Conservation (phyloP, 30 jellyfish, hydroid and myxozoan species). For the Cassiopea andromeda region DNA sequence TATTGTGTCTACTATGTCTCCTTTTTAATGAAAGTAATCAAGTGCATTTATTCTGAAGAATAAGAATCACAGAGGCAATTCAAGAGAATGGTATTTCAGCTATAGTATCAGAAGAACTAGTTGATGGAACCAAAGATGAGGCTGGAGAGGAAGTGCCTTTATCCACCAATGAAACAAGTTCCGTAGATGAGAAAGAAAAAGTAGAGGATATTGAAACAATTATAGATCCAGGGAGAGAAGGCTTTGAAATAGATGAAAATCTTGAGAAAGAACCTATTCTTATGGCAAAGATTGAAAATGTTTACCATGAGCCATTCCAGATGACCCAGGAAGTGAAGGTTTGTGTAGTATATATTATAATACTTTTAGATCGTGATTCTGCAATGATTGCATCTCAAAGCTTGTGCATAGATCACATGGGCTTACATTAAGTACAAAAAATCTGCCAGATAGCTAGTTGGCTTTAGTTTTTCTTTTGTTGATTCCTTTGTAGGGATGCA, state of each 20-base stretch:
- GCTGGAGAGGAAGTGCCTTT: slow-evolving; percentile 21
- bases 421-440: too few relatives aligned
- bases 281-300: slow-evolving; percentile 86
- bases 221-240: slow-evolving; percentile 21
- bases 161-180: neutral
- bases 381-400: too few relatives aligned
- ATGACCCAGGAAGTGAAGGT: slow-evolving; percentile 90
- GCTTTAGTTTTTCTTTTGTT: too few relatives aligned
- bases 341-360: neutral
- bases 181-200: neutral
- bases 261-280: slow-evolving; percentile 42
- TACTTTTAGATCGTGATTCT: neutral
- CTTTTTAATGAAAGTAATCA: too few relatives aligned
- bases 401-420: too few relatives aligned
- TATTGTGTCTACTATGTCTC: neutral
- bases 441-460: too few relatives aligned
- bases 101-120: slow-evolving; percentile 26
- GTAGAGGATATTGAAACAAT: neutral
- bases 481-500: too few relatives aligned
- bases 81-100: slow-evolving; percentile 55
- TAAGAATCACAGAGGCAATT: slow-evolving; percentile 53
- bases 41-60: slow-evolving; percentile 5
- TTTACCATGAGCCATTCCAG: slow-evolving; percentile 74
- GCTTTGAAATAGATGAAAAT: neutral
- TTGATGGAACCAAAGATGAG: slow-evolving; percentile 4